Percentiles rank a stretch among this genome's conserved stretches.
Evolutionary conservation across 2,888 invertebrate genomes (phyloP).

Genomic region (Dichetophora obliterata): DNA sequence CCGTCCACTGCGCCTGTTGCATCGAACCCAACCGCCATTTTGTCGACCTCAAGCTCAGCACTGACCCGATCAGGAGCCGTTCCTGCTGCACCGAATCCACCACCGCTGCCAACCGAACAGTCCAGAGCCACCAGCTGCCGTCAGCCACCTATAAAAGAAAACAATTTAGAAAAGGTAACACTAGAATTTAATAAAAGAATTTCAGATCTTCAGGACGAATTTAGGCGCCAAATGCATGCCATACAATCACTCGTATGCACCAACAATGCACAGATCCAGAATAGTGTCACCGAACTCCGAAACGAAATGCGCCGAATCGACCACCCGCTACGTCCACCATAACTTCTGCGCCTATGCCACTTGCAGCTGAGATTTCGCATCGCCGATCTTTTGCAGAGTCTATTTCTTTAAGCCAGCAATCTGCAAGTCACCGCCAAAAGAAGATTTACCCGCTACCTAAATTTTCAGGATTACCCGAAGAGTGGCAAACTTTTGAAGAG

Average conservation of each 20-base stretch:
- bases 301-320: too few relatives aligned
- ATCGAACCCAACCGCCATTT: too few relatives aligned
- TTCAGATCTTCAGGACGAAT: not conserved
- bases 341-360: too few relatives aligned
- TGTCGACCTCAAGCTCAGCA: not conserved
- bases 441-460: constrained; percentile 16
- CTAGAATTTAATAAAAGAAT: not conserved
- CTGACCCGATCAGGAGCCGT: not conserved
- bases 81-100: not conserved
- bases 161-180: not conserved
- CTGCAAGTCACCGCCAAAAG: too few relatives aligned
- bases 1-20: not conserved
- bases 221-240: constrained; percentile 9
- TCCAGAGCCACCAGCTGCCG: not conserved
- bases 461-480: constrained; percentile 25
- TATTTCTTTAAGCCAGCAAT: too few relatives aligned
- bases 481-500: constrained; percentile 22
- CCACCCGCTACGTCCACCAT: too few relatives aligned
- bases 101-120: not conserved
- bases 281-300: too few relatives aligned
- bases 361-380: too few relatives aligned
- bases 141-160: not conserved
- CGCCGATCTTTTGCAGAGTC: too few relatives aligned
- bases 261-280: too few relatives aligned
- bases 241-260: too few relatives aligned